Conservation (phyloP, 23 tunicate species). For the Clavelina lepadiformis region DNA sequence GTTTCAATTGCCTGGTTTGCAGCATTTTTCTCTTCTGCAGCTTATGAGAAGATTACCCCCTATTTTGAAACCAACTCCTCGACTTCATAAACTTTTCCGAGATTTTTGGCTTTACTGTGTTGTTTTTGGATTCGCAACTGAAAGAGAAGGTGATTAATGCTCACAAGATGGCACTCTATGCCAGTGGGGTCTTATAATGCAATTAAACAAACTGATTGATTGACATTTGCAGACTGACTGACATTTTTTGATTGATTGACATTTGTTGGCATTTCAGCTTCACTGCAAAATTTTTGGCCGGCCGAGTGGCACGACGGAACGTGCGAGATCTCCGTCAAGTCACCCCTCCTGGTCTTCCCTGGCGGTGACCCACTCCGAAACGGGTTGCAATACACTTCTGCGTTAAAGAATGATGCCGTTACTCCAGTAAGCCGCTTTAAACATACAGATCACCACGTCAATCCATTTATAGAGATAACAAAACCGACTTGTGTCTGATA, state of each 20-base stretch:
- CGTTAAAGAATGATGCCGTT: constrained; percentile 69
- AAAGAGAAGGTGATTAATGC: constrained; percentile 53
- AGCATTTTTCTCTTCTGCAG: constrained; percentile 23
- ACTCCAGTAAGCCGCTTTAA: constrained; percentile 42
- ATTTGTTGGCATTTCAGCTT: constrained; percentile 1
- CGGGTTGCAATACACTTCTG: constrained; percentile 74
- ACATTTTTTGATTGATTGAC: too few species aligned
- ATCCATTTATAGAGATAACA: not conserved
- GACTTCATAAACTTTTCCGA: constrained; percentile 78
- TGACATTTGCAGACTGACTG: too few species aligned
- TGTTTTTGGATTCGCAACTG: constrained; percentile 77
- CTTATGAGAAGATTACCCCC: constrained; percentile 66
- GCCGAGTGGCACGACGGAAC: constrained; percentile 66
- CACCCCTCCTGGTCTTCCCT: constrained; percentile 74
- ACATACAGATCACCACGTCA: not conserved
- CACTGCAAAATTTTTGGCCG: constrained; percentile 47
- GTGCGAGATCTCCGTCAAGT: constrained; percentile 75
- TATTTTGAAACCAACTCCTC: constrained; percentile 46
- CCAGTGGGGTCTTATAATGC: too few species aligned
- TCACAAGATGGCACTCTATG: too few species aligned
- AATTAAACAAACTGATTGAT: too few species aligned
- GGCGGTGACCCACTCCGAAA: constrained; percentile 69
- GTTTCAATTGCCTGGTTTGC: not conserved
- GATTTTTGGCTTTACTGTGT: constrained; percentile 99
- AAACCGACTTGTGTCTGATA: not conserved